Percentiles rank a stretch among this genome's conserved stretches.
Evolutionary conservation across 1,140 invertebrate genomes (phyloP).

Genomic region (Arion vulgaris): DNA sequence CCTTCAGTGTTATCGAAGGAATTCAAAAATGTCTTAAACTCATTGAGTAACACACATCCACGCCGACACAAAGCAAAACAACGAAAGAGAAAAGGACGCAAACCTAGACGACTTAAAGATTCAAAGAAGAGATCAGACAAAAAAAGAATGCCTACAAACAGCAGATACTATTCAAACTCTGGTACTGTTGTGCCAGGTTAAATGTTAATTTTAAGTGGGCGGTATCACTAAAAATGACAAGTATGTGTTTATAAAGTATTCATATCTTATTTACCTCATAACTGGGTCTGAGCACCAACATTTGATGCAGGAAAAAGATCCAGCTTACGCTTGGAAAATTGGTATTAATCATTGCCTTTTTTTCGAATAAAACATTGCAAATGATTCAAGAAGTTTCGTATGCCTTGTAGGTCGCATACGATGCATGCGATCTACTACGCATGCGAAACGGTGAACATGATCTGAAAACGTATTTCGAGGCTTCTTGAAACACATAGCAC

Average conservation of each 20-base stretch:
- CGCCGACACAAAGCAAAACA: background rate
- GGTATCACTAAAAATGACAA: no score
- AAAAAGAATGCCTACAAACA: background rate
- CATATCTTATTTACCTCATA: background rate
- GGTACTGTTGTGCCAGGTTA: background rate
- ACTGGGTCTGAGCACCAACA: background rate
- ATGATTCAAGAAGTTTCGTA: no score
- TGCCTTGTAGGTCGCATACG: no score
- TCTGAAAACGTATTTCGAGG: no score
- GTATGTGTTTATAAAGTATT: background rate
- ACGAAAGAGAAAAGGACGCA: background rate
- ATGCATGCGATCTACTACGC: no score
- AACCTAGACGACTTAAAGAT: background rate
- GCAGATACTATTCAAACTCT: background rate
- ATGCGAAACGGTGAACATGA: no score
- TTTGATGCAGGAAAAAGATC: background rate
- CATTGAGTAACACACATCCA: background rate
- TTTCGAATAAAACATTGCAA: no score
- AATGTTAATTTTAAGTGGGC: no score
- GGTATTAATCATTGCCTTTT: no score
- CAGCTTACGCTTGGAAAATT: background rate
- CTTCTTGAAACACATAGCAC: no score
- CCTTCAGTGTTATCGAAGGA: background rate
- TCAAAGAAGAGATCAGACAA: background rate
- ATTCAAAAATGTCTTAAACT: background rate